Evolutionary conservation across 2,113 vertebrate genomes (phyloP).

Genomic region (Meles meles): DNA sequence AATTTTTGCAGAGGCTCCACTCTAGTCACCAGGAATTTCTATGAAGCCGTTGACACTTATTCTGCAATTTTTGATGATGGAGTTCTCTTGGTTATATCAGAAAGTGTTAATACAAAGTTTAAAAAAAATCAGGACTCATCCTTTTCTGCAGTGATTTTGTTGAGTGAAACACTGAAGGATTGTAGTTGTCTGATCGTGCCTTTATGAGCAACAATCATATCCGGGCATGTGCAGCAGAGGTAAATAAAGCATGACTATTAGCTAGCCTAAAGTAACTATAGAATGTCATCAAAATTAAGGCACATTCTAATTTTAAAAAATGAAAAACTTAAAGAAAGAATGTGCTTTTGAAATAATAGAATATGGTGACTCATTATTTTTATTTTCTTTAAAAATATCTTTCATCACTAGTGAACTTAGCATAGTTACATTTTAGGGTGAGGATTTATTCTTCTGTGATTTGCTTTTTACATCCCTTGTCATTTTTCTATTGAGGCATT

Average conservation of each 20-base stretch:
- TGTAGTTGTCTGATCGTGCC: background rate
- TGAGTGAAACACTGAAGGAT: background rate
- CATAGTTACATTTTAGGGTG: background rate
- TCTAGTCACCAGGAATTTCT: background rate
- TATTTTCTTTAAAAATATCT: background rate
- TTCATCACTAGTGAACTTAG: background rate
- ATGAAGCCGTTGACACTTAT: background rate
- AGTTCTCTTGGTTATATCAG: background rate
- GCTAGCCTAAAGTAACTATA: background rate
- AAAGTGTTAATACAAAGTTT: background rate
- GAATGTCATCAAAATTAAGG: background rate
- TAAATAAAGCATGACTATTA: background rate
- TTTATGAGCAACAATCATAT: background rate
- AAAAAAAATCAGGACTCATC: background rate
- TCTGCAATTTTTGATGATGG: background rate
- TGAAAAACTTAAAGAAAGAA: background rate
- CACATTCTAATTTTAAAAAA: background rate
- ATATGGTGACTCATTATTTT: background rate
- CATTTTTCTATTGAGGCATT: background rate
- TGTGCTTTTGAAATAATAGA: background rate
- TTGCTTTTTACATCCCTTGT: background rate
- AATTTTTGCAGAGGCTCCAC: background rate
- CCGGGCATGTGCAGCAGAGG: background rate
- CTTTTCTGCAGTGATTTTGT: background rate
- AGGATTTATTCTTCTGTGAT: background rate